Evolutionary conservation across 2,888 invertebrate genomes (phyloP), one percentile per base, ranked within the genome.

Genomic region (Pandemis corylana): DNA sequence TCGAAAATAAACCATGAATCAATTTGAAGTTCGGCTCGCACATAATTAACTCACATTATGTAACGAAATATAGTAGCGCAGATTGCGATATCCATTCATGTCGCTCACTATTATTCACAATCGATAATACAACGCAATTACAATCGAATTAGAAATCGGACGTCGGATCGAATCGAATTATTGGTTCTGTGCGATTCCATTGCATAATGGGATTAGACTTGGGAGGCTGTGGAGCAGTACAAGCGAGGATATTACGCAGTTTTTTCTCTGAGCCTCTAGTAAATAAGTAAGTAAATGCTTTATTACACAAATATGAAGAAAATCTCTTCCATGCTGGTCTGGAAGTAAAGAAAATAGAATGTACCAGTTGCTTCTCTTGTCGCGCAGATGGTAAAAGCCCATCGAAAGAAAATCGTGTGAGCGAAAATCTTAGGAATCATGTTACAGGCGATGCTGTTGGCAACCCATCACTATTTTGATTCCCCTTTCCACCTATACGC

Each of bases 111-210:
- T 87, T 85, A 84, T 84, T 75, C 87, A 85, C 84, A 85, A 85
- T 86, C 84, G 85, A 84, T 86, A 84, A 74, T 71, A 71, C 70
- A 68, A 68, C 79, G 81, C 82, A 83, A 85, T 86, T 84, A 85
- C 84, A 86, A 86, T 87, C 86, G 88, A 86, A 90, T 87, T 89
- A 89, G 89, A 90, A 90, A 90, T 89, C 88, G 83, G 82, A 84
- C 83, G 78, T 81, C 79, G 82, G 83, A 85, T 88, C 82, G 80
- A 85, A 85, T 84, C 82, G 82, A 86, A 87, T 89, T 87, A 86
- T 85, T 80, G 80, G 80, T 77, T 79, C 82, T 80, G 78, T 80
- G 82, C 83, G 82, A 85, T 83, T 83, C 67, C 81, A 77, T 89
- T 89, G 82, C 85, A 80, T 87, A 89, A 89, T 81, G 66, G 79